Conservation (phyloP, 2,888 invertebrate genomes). For the Acholoe squamosa region DNA sequence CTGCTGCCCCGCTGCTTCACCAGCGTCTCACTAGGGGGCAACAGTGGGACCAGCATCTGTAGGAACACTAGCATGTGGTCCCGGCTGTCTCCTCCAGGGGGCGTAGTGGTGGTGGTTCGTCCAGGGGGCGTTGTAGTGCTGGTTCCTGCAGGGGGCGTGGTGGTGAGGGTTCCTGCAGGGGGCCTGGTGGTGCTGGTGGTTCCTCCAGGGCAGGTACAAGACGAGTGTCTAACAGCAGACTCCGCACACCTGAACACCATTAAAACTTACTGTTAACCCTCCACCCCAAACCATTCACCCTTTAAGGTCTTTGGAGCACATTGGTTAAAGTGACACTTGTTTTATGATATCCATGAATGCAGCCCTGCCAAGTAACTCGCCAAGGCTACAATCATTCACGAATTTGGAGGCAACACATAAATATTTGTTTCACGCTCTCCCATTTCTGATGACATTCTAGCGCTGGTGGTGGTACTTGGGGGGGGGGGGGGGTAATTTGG, state of each 20-base stretch:
- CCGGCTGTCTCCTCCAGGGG: conserved; percentile 31
- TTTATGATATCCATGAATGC: too few relatives aligned
- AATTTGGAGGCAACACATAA: too few relatives aligned
- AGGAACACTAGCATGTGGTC: conserved; percentile 47
- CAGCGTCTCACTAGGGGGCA: conserved; percentile 23
- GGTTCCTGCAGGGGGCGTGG: not conserved
- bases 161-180: not conserved
- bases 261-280: too few relatives aligned
- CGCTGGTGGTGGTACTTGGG: too few relatives aligned
- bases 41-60: not conserved
- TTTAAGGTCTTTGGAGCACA: too few relatives aligned
- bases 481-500: too few relatives aligned
- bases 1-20: not conserved
- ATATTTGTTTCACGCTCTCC: too few relatives aligned
- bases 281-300: too few relatives aligned
- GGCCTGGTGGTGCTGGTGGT: not conserved
- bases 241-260: not conserved
- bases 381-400: too few relatives aligned
- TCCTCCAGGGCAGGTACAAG: conserved; percentile 18
- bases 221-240: not conserved
- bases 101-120: not conserved
- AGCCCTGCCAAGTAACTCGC: too few relatives aligned
- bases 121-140: not conserved
- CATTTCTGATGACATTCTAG: too few relatives aligned
- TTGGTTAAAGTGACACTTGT: too few relatives aligned